Percentiles rank a stretch among this genome's conserved stretches.
These are phyloP conservation scores for Pheosia tremula DNA, from an alignment of 2,888 invertebrate species.

Conservation along the genomic window DNA sequence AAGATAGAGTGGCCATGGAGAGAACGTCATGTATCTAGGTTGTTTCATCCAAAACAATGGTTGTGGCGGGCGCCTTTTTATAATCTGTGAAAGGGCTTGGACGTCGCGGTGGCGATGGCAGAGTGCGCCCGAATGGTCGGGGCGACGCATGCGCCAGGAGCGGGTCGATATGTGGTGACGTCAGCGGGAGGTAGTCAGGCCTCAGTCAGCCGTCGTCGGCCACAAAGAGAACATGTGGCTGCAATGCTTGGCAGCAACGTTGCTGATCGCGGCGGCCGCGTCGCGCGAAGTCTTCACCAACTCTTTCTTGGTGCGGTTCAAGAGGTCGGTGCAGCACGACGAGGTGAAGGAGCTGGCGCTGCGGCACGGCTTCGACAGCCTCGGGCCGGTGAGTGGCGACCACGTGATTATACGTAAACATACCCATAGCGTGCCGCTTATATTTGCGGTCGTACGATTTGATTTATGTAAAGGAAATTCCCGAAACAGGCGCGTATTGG, in stretches of 20 bases:
- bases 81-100: constrained; percentile 56
- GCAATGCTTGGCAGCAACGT: constrained; percentile 72
- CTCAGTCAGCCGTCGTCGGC: constrained; percentile 78
- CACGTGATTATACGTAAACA: constrained; percentile 81
- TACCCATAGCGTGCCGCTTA: constrained; percentile 45
- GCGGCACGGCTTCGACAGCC: constrained; percentile 96
- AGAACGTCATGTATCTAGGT: constrained; percentile 44
- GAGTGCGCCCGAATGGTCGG: constrained; percentile 48
- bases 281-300: constrained; percentile 95
- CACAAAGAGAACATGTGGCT: constrained; percentile 77
- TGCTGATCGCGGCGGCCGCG: constrained; percentile 70
- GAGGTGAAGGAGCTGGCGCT: constrained; percentile 93
- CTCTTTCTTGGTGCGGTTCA: constrained; percentile 96
- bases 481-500: constrained; percentile 28
- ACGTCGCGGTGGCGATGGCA: constrained; percentile 31
- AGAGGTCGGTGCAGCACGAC: constrained; percentile 89
- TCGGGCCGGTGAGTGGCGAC: constrained; percentile 93
- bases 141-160: constrained; percentile 66
- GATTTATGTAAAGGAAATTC: constrained; percentile 30
- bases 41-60: constrained; percentile 54
- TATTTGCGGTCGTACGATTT: constrained; percentile 39
- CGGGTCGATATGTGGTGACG: constrained; percentile 80
- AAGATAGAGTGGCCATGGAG: constrained; percentile 33
- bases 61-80: constrained; percentile 56
- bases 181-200: constrained; percentile 59